Evolutionary conservation across 2,113 vertebrate species (phyloP), one percentile per base, ranked within the genome.

Genomic region (Tricholaema leucomelas): DNA sequence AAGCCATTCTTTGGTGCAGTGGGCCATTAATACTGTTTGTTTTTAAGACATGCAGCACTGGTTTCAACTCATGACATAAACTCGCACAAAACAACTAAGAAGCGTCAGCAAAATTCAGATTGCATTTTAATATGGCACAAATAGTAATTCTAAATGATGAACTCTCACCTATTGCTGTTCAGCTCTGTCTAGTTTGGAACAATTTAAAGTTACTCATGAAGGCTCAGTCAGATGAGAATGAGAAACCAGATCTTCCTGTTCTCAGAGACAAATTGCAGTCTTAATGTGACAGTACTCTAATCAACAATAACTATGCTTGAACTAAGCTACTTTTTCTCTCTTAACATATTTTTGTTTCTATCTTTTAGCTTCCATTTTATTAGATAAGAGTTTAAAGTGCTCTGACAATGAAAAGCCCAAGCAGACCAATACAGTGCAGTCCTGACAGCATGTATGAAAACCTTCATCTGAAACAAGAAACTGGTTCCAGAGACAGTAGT

Each of bases 1-100:
- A 91, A 87, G 70, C 23, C 31, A 69, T 84, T 93, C n/a, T 76
- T 73, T 83, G 64, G 35, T 70, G 81, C 87, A 76, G 33, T 27
- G 52, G 69, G 31, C 61, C 78, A 58, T 83, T 63, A 74, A 71
- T 18, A n/a, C 25, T 67, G 55, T 73, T 67, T 83, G 76, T 12
- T 74, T 87, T 81, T 38, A 86, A 65, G 85, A 70, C 31, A 64
- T 4, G 60, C 50, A 63, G 80, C 61, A 52, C 31, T 46, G 20
- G 12, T 38, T 67, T 75, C 79, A 81, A 79, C 33, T 71, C 63
- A 52, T 35, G 42, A 60, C 58, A 55, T 50, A 85, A 79, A 82
- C 52, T 58, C 78, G 27, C 44, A 78, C 40, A 50, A 72, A 92
- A 58, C 46, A 74, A 81, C 61, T 71, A 20, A 18, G 33, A 81